Conservation (phyloP, 1,140 invertebrate genomes). For the Pogonognathellus flavescens region DNA sequence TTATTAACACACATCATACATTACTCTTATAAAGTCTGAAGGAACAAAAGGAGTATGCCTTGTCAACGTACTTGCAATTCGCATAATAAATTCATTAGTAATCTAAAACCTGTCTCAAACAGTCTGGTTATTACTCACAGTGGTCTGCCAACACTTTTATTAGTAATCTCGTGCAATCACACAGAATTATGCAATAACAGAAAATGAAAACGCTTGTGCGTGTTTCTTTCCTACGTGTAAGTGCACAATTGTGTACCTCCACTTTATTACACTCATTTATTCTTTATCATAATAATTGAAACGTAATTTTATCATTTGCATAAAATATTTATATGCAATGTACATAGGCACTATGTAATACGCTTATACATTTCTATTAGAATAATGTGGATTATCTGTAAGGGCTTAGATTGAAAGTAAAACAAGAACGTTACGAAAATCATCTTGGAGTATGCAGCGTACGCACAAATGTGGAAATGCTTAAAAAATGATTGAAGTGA, state of each 20-base stretch:
- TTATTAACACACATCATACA: too few species aligned
- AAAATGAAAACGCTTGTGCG: background rate
- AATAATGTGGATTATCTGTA: too few species aligned
- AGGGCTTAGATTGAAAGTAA: too few species aligned
- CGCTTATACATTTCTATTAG: too few species aligned
- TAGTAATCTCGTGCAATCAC: background rate
- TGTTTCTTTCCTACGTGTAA: background rate
- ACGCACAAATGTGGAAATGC: too few species aligned
- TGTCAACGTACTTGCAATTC: background rate
- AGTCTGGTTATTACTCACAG: background rate
- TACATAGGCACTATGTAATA: too few species aligned
- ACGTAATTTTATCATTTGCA: background rate
- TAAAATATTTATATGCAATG: too few species aligned
- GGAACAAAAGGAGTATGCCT: too few species aligned
- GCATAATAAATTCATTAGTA: constrained; percentile 2
- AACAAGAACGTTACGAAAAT: too few species aligned
- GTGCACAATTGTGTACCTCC: background rate
- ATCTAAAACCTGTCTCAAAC: too few species aligned
- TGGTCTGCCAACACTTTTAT: background rate
- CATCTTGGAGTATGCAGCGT: background rate
- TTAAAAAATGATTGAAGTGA: background rate
- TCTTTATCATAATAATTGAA: background rate
- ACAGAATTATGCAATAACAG: background rate
- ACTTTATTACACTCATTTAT: background rate
- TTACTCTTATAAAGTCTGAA: too few species aligned